A percentile compares a stretch with the other conserved stretches of the same genome.
These are phyloP conservation scores for Caerostris extrusa DNA, from an alignment of 1,140 invertebrate genomes.

Conservation along the genomic window DNA sequence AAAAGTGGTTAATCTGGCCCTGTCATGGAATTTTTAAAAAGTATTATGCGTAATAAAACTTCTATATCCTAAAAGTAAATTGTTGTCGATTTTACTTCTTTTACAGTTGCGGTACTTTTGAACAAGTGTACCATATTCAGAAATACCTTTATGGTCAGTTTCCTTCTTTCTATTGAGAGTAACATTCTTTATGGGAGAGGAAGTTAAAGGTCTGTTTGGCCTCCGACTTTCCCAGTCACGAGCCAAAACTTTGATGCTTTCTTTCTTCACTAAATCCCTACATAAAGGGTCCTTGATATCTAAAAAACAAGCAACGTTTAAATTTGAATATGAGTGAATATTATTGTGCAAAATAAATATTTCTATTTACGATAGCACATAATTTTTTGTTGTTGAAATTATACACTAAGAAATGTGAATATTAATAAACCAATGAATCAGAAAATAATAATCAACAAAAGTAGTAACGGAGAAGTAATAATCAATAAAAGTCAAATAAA, in stretches of 20 bases:
- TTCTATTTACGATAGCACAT: too few species aligned
- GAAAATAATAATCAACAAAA: too few species aligned
- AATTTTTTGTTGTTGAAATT: too few species aligned
- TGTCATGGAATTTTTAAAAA: background rate
- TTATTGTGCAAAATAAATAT: too few species aligned
- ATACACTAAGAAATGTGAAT: too few species aligned
- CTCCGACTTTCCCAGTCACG: constrained; percentile 7
- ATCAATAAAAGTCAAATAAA: background rate
- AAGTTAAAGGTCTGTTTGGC: background rate
- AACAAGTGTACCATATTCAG: background rate
- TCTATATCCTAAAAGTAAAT: background rate
- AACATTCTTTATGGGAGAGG: background rate
- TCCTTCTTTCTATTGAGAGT: background rate
- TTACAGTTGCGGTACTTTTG: too few species aligned
- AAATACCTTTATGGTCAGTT: background rate
- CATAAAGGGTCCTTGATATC: constrained; percentile 3
- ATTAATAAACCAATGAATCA: too few species aligned
- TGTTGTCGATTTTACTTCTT: background rate
- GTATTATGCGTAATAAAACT: background rate
- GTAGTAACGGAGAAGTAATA: too few species aligned
- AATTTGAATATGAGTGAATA: background rate
- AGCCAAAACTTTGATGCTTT: constrained; percentile 17
- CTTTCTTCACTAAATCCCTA: background rate
- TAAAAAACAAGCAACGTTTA: background rate
- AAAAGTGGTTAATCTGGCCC: too few species aligned